Conservation (phyloP, 2,113 vertebrate species). For the Alosa alosa region DNA sequence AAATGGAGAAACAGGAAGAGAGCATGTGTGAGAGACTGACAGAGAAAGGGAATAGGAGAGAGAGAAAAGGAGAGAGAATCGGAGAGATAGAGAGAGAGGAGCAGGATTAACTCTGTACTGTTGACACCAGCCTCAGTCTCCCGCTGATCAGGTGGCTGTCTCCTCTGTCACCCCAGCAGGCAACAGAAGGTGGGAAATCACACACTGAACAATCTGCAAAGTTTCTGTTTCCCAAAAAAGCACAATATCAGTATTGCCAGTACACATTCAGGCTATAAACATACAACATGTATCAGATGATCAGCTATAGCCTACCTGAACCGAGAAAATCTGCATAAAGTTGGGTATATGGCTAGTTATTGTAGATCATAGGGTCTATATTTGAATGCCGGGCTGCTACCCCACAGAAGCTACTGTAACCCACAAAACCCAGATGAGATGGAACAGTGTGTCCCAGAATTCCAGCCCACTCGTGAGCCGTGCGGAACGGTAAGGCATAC, state of each 20-base stretch:
- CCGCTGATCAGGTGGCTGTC: constrained; percentile 15
- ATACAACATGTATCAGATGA: background rate
- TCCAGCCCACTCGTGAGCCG: background rate
- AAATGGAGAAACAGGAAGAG: background rate
- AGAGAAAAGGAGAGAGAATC: background rate
- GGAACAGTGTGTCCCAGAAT: constrained; percentile 15
- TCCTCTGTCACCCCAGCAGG: constrained; percentile 5
- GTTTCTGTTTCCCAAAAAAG: constrained; percentile 2
- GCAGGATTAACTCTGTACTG: background rate
- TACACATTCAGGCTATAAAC: background rate
- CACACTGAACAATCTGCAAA: constrained; percentile 3
- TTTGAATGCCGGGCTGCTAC: background rate
- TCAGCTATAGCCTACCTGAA: background rate
- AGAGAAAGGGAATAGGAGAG: background rate
- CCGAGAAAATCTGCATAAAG: too few relatives aligned
- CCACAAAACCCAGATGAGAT: background rate
- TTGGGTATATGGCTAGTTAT: background rate
- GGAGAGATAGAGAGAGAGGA: background rate
- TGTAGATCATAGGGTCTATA: background rate
- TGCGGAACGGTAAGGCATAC: background rate
- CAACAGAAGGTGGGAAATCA: constrained; percentile 5
- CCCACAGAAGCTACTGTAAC: background rate
- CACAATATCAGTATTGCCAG: background rate
- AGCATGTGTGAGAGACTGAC: background rate
- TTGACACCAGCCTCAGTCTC: background rate